Percentiles rank a stretch among this genome's conserved stretches.
Conservation (phyloP, 2,113 vertebrate species). For the Bucco capensis region DNA sequence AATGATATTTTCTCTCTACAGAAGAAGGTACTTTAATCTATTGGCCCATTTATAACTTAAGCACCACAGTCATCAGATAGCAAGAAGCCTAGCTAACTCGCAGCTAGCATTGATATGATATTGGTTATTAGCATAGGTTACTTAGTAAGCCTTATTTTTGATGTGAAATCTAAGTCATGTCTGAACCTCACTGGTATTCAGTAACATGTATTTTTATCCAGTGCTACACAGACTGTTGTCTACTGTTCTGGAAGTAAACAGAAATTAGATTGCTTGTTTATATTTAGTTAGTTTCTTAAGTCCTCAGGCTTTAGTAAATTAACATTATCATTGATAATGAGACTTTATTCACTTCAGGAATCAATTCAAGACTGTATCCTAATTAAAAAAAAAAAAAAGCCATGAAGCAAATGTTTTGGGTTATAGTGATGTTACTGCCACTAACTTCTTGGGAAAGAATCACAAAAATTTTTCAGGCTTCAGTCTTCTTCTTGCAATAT, state of each 20-base stretch:
- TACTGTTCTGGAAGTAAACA: background rate
- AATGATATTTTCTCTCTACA: background rate
- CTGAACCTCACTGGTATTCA: background rate
- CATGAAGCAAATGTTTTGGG: background rate
- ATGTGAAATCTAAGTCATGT: background rate
- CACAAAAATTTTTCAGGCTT: background rate
- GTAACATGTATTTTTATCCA: background rate
- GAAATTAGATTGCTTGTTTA: background rate
- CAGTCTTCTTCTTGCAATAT: background rate
- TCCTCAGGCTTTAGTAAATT: background rate
- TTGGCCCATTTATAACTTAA: background rate
- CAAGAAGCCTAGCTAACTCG: background rate
- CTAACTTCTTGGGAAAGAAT: background rate
- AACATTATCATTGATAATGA: background rate
- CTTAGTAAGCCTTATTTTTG: background rate
- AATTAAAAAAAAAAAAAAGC: background rate
- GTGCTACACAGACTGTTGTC: background rate
- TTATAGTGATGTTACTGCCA: background rate
- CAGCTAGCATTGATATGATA: background rate
- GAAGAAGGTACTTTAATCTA: background rate
- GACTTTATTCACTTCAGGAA: background rate
- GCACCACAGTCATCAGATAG: background rate
- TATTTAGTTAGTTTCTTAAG: background rate
- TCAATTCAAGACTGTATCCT: background rate
- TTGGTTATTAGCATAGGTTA: background rate